A percentile compares a stretch with the other conserved stretches of the same genome.
phyloP scores from a whole-genome alignment of 2,888 invertebrate species.

The Tachina grossa region DNA sequence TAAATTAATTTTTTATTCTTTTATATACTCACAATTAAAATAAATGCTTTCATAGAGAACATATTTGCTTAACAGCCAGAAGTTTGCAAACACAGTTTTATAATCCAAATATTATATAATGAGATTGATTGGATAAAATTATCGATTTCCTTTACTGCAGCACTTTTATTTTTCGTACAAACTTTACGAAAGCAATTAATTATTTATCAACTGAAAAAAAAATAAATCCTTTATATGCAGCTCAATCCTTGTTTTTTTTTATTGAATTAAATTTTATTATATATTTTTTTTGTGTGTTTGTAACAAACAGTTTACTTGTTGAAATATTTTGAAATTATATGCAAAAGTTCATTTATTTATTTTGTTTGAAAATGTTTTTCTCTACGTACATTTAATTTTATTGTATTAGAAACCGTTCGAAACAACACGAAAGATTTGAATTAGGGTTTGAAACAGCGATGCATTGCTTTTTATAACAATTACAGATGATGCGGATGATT shows the following conservation, averaged over 20 bases:
- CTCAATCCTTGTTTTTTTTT: conserved; percentile 40
- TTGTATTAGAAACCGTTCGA: conserved; percentile 68
- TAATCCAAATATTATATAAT: conserved; percentile 30
- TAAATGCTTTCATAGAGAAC: conserved; percentile 73
- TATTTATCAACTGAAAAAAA: conserved; percentile 18
- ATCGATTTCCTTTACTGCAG: not conserved
- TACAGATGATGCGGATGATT: conserved; percentile 70
- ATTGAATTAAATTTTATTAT: not conserved
- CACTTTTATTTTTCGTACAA: not conserved
- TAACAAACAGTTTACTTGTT: conserved; percentile 21
- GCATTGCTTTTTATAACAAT: conserved; percentile 76
- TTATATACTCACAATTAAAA: conserved; percentile 73
- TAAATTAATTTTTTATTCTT: not conserved
- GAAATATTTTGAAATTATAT: conserved; percentile 17
- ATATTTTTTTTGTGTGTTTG: not conserved
- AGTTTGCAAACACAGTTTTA: conserved; percentile 26
- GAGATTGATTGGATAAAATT: not conserved
- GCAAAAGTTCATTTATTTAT: conserved; percentile 42
- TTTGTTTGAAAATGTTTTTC: conserved; percentile 41
- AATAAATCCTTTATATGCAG: conserved; percentile 32
- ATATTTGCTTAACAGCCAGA: conserved; percentile 63
- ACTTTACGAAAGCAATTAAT: conserved; percentile 8
- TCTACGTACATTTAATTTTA: conserved; percentile 15
- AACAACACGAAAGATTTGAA: conserved; percentile 75
- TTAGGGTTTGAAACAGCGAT: conserved; percentile 75